Base-by-base conservation (phyloP, 2,888 invertebrate species). In the Amphipoea oculea region DNA sequence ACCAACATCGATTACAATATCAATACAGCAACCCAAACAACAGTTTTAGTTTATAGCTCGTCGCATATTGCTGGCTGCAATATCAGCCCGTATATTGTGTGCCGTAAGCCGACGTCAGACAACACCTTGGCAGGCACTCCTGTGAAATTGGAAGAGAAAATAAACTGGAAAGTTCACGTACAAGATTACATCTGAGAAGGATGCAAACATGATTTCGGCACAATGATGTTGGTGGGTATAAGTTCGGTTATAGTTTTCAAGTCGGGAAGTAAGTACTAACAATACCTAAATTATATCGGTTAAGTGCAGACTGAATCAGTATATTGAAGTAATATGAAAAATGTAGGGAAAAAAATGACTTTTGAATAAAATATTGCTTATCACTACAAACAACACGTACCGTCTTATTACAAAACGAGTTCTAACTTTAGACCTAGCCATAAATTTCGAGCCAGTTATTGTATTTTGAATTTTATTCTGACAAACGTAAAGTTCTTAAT, bases 91-190 rank as follows among this genome's bases (percentile, higher is more conserved):
- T 95, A 86, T 92, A 84, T 94, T 91, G 85, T 80, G 84, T 79
- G 81, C 88, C 89, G 92, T 93, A 94, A 94, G 94, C 92, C 91
- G 93, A 94, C 95, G 92, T 94, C 95, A 96, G 95, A 96, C 95
- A 96, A 94, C 96, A 95, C 96, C 95, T 95, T 94, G 95, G 95
- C 95, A 95, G 95, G 94, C 95, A 96, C 96, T 96, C 95, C 92
- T 92, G 88, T 90, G 91, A 96, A 96, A 96, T 96, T 96, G 96
- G 95, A 96, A 95, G 94, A 92, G 96, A 96, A 96, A 96, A 96
- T 96, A 96, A 96, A 96, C 96, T 95, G 94, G 93, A 96, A 96
- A 96, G 94, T 96, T 94, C 93, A 90, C 92, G 94, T 92, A 92
- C 93, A 92, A 95, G 96, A 96, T 96, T 95, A 96, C 95, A 95